Conservation (phyloP, 2,888 invertebrate genomes). For the Pollenia angustigena region DNA sequence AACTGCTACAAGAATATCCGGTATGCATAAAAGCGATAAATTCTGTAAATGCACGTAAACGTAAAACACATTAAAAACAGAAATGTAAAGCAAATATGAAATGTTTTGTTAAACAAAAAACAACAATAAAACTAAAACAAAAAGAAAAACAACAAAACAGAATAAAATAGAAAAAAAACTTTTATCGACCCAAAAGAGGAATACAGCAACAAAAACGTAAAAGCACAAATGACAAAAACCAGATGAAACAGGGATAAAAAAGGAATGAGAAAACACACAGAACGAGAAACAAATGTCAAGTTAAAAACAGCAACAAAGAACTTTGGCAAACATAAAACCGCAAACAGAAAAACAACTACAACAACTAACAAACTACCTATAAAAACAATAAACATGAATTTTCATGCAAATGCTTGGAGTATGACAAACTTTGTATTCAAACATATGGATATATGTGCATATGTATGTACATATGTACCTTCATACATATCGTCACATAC, state of each 20-base stretch:
- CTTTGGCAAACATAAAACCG: slow-evolving; percentile 21
- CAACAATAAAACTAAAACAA: slow-evolving; percentile 24
- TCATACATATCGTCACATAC: too few relatives aligned
- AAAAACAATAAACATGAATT: slow-evolving; percentile 13
- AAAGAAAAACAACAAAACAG: slow-evolving; percentile 3
- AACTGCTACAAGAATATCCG: too few relatives aligned
- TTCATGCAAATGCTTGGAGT: neutral
- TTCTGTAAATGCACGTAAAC: neutral
- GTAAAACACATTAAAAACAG: slow-evolving; percentile 4
- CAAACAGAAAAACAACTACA: slow-evolving; percentile 24
- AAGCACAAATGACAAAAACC: slow-evolving; percentile 37
- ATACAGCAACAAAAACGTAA: slow-evolving; percentile 10
- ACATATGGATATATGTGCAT: neutral
- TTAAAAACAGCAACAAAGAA: slow-evolving; percentile 42
- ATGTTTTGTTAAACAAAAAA: slow-evolving; percentile 24
- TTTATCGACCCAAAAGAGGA: slow-evolving; percentile 65
- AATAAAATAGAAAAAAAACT: slow-evolving; percentile 12
- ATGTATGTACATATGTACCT: neutral
- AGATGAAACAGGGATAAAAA: neutral
- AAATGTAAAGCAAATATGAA: slow-evolving; percentile 49
- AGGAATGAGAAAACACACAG: neutral
- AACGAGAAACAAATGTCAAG: neutral
- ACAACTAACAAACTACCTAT: slow-evolving; percentile 5
- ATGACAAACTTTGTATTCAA: neutral
- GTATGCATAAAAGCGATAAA: neutral